Evolutionary conservation across 2,797 vertebrate species (phyloP).

Genomic region (Ammospiza maritima): DNA sequence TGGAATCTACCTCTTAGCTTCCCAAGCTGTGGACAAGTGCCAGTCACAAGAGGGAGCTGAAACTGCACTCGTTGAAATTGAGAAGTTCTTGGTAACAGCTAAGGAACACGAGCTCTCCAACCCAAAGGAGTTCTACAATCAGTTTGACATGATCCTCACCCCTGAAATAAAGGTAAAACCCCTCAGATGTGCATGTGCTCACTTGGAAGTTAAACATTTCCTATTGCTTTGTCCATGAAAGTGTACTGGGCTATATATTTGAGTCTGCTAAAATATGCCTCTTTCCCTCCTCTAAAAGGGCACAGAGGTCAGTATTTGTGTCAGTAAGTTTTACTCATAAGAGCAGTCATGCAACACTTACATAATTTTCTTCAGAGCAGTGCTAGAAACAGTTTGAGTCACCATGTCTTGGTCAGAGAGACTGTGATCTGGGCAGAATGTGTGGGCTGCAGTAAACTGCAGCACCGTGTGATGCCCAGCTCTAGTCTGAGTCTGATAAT

Average conservation of each 20-base stretch:
- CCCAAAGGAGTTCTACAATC: conserved; percentile 88
- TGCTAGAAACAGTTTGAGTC: neutral
- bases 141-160: conserved; percentile 88
- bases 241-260: neutral
- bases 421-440: neutral
- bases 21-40: conserved; percentile 95
- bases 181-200: neutral
- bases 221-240: neutral
- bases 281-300: neutral
- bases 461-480: neutral
- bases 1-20: conserved; percentile 94
- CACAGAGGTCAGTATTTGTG: neutral
- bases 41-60: conserved; percentile 96
- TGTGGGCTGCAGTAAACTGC: neutral
- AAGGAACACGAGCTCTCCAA: conserved; percentile 85
- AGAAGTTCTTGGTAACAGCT: conserved; percentile 85
- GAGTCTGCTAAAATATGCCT: neutral
- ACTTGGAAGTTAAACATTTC: neutral
- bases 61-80: conserved; percentile 88
- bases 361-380: neutral
- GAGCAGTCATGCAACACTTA: neutral
- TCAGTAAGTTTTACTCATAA: neutral
- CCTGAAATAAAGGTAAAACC: conserved; percentile 86
- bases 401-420: neutral
- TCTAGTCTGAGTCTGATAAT: neutral